Percentiles rank a stretch among this genome's conserved stretches.
Evolutionary conservation across 2,113 vertebrate genomes (phyloP).

Genomic region (Passer domesticus): DNA sequence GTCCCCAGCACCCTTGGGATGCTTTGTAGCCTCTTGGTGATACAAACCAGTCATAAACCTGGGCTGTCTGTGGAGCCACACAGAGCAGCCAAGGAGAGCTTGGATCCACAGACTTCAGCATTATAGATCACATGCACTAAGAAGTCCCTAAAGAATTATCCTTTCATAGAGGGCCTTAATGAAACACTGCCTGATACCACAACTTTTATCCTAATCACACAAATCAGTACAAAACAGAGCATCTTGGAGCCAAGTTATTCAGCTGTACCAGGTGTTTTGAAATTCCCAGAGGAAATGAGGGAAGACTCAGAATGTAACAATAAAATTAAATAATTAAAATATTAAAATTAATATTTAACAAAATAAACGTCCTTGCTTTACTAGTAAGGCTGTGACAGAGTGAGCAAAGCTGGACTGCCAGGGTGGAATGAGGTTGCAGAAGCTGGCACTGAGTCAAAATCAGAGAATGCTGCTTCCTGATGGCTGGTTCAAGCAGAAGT

Average conservation of each 20-base stretch:
- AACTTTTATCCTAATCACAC: not conserved
- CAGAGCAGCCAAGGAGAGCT: not conserved
- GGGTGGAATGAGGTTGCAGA: not conserved
- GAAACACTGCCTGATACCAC: not conserved
- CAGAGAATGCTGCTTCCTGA: not conserved
- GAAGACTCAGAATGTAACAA: not conserved
- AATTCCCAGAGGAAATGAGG: conserved; percentile 10
- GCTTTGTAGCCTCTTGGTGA: not conserved
- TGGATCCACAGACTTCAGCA: not conserved
- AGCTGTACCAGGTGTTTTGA: conserved; percentile 11
- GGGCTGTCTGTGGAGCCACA: not conserved
- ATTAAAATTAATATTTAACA: not conserved
- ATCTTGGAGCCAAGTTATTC: not conserved
- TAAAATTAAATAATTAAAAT: not conserved
- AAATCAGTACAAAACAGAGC: not conserved
- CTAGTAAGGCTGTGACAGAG: not conserved
- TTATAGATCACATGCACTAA: not conserved
- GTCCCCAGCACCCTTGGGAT: not conserved
- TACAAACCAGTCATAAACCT: not conserved
- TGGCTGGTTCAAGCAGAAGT: not conserved
- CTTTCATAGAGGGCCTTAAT: not conserved
- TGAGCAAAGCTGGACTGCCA: not conserved
- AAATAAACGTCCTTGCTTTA: not conserved
- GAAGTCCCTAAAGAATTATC: not conserved
- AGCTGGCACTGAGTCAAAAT: not conserved